Evolutionary conservation across 2,797 vertebrate species (phyloP).

Genomic region (Paedocypris micromegethes): DNA sequence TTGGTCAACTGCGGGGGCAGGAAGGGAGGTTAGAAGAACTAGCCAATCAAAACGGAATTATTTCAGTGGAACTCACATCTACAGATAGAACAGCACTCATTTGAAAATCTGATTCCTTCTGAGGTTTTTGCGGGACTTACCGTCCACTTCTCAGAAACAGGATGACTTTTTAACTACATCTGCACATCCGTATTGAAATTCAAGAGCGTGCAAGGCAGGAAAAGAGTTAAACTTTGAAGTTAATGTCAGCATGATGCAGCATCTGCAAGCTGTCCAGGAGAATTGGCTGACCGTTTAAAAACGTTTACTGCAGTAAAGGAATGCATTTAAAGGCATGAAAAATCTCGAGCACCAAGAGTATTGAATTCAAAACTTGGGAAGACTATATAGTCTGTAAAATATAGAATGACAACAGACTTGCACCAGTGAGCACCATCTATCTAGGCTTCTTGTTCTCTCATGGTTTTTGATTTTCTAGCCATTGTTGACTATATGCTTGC

Average conservation of each 20-base stretch:
- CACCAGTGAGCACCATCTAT: no score
- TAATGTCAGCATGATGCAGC: background rate
- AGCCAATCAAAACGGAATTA: conserved; percentile 94
- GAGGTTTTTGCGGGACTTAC: conserved; percentile 56
- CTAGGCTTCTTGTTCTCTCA: no score
- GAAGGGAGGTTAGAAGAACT: conserved; percentile 93
- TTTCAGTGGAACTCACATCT: conserved; percentile 86
- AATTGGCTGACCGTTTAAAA: background rate
- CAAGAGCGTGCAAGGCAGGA: background rate
- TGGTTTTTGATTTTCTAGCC: no score
- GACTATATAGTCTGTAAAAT: no score
- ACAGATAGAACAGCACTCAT: conserved; percentile 69
- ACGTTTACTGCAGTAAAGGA: background rate
- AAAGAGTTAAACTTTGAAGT: conserved; percentile 1
- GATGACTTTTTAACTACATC: conserved; percentile 7
- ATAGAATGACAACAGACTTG: no score
- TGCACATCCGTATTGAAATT: conserved; percentile 10
- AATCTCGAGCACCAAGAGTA: background rate
- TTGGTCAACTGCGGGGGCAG: conserved; percentile 98
- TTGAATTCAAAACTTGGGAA: no score
- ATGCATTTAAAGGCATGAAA: background rate
- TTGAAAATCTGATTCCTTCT: conserved; percentile 55
- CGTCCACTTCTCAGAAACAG: conserved; percentile 23
- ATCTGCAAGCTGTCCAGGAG: conserved; percentile 10
- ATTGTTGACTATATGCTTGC: no score